phyloP scores from a whole-genome alignment of 2,888 invertebrate species.

The Rosalia funebris region DNA sequence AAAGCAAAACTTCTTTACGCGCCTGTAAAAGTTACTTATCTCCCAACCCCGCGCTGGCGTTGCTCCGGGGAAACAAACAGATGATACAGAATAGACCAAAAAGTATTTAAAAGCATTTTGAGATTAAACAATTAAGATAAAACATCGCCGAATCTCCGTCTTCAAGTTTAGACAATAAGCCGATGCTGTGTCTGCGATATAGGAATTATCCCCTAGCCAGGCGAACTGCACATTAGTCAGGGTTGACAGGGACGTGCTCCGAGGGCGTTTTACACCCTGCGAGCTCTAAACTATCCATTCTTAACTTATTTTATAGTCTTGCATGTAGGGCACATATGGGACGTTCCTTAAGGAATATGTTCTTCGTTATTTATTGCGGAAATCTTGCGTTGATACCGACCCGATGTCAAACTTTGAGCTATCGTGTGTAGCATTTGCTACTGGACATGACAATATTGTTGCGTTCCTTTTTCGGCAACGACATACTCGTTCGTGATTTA shows the following conservation, averaged over 20 bases:
- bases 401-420: neutral
- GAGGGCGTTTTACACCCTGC: slow-evolving; percentile 39
- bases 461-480: too few relatives aligned
- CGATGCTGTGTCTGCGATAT: slow-evolving; percentile 45
- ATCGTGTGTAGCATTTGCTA: too few relatives aligned
- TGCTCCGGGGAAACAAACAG: slow-evolving; percentile 44
- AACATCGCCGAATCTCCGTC: slow-evolving; percentile 42
- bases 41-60: slow-evolving; percentile 39
- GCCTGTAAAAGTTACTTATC: slow-evolving; percentile 50
- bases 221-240: slow-evolving; percentile 43
- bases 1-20: slow-evolving; percentile 37
- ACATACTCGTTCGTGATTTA: too few relatives aligned
- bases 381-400: neutral
- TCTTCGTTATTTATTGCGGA: slow-evolving; percentile 31
- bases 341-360: slow-evolving; percentile 30
- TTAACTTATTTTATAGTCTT: slow-evolving; percentile 40
- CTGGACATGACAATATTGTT: too few relatives aligned
- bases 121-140: slow-evolving; percentile 60
- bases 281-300: slow-evolving; percentile 36
- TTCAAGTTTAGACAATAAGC: slow-evolving; percentile 47
- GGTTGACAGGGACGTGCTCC: slow-evolving; percentile 43
- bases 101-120: slow-evolving; percentile 62
- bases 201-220: slow-evolving; percentile 35
- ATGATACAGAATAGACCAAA: slow-evolving; percentile 53
- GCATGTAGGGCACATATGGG: slow-evolving; percentile 33